These are phyloP conservation scores for Athene cunicularia DNA, from an alignment of 2,113 vertebrate species.

Conservation along the genomic window DNA sequence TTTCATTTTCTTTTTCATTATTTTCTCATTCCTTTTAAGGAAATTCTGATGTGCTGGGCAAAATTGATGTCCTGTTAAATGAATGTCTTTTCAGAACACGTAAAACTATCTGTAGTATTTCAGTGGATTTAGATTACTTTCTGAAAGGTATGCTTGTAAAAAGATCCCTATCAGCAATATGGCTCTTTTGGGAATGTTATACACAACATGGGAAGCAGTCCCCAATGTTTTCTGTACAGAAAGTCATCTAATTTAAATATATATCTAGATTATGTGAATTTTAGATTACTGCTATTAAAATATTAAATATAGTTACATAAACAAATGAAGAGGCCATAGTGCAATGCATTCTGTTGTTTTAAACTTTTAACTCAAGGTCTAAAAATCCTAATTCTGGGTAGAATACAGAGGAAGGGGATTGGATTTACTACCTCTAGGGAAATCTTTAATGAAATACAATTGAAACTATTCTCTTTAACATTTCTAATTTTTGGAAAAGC, in stretches of 20 bases:
- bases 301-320: not conserved
- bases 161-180: not conserved
- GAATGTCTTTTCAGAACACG: not conserved
- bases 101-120: not conserved
- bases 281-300: not conserved
- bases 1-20: not conserved
- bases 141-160: not conserved
- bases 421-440: not conserved
- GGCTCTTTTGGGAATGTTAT: not conserved
- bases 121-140: not conserved
- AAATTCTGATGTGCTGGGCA: not conserved
- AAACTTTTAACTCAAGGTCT: not conserved
- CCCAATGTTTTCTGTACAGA: not conserved
- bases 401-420: not conserved
- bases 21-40: not conserved
- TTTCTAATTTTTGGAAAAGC: not conserved
- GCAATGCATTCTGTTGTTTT: not conserved
- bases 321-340: not conserved
- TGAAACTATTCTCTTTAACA: not conserved
- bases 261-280: not conserved
- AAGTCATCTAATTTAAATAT: not conserved
- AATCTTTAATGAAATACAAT: not conserved
- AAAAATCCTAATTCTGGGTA: not conserved
- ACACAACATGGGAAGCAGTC: not conserved
- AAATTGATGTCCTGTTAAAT: not conserved